Evolutionary conservation across 2,888 invertebrate species (phyloP).

Genomic region (Tetheella fluctuosa): DNA sequence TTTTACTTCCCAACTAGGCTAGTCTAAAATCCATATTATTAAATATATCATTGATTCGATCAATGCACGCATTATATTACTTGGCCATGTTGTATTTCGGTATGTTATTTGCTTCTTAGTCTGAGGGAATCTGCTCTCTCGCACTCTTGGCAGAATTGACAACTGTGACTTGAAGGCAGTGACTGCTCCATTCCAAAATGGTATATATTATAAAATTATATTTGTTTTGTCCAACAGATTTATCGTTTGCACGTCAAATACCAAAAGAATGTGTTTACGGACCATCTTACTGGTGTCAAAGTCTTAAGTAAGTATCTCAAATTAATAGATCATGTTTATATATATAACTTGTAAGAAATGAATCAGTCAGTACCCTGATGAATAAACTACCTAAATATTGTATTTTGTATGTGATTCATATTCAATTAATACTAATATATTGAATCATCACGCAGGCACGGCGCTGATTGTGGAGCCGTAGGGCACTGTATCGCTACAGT

Average conservation of each 20-base stretch:
- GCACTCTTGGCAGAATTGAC: neutral
- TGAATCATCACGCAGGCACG: slow-evolving; percentile 80
- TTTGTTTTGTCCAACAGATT: slow-evolving; percentile 55
- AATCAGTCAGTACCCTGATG: neutral
- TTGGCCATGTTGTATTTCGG: too few species aligned
- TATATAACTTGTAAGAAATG: neutral
- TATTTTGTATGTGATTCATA: neutral
- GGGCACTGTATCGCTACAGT: slow-evolving; percentile 92
- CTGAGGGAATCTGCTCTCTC: too few species aligned
- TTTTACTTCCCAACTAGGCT: too few species aligned
- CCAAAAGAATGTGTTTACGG: slow-evolving; percentile 76
- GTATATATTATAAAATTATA: neutral
- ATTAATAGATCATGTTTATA: too few species aligned
- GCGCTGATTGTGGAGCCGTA: slow-evolving; percentile 91
- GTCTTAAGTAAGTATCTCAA: slow-evolving; percentile 62
- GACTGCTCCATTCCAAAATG: neutral
- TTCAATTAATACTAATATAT: neutral
- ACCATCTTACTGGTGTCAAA: slow-evolving; percentile 73
- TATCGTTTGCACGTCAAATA: slow-evolving; percentile 68
- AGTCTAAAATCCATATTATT: too few species aligned
- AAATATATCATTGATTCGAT: too few species aligned
- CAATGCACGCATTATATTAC: too few species aligned
- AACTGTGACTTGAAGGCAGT: too few species aligned
- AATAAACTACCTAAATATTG: neutral
- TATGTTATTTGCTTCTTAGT: too few species aligned